Base-by-base conservation (phyloP, 2,888 invertebrate genomes). In the Dicyrtomina minuta region DNA sequence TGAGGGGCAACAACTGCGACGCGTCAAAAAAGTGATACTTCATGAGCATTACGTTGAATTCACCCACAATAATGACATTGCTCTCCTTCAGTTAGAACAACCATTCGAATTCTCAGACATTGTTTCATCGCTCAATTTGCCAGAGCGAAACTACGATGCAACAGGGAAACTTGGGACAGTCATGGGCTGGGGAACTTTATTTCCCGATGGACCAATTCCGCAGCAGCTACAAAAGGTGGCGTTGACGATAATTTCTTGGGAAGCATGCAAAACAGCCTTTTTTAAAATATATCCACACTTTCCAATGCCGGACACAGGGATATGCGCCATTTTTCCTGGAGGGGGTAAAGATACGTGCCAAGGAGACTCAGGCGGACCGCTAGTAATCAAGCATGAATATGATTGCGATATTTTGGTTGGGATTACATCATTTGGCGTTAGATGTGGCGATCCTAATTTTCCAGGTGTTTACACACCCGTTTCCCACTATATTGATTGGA, bases 61-160 rank as follows among this genome's bases (percentile, higher is more conserved):
- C 2, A 56, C 81, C 17, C 56, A 49, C 24, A 41, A 55, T 39
- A 81, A 83, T 73, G 83, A 83, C 74, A 81, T 83, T 39, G 82
- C 82, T 20, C 72, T 83, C 10, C 74, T 83, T 1, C 78, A 79
- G 65, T 73, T 83, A 22, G 58, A 59, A 6, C 56, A 58, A 10
- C 72, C 74, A 5, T 70, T 78, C 15, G 66, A 22, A 6, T 77
- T 74, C 49, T 71, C 71, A 12, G 75, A 77, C 13, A 72, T 65
- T 59, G 76, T 79, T 6, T 60, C 72, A 44, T 78, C 79, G 17
- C 17, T 49, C 8, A 10, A 17, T 2, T n/a, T 49, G 17, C 20
- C 49, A 20, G n/a, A n/a, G 1, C 71, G 0, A 39, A 67, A 41
- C 20, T 53, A 64, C n/a, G 62, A 60, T 51, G 67, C 71, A 2